Evolutionary conservation across 1,140 invertebrate genomes (phyloP), one percentile per base, ranked within the genome.

Genomic region (Eupeodes corollae): DNA sequence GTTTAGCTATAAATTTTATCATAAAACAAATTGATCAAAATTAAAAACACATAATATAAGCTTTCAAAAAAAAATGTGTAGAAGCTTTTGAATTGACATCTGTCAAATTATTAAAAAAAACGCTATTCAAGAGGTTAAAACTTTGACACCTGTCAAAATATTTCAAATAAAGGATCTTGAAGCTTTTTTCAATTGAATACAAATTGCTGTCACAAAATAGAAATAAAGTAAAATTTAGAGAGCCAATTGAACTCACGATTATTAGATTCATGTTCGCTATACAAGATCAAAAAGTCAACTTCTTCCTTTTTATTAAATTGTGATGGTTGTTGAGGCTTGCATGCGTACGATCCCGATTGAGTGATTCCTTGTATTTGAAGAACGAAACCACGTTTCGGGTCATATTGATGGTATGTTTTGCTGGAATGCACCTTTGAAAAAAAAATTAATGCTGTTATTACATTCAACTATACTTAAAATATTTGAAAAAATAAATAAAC

Each of bases 381-480:
- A 41, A 61, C 70, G 59, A 77, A 79, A 55, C 79, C 79, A 55
- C 74, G 54, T 65, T 73, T 78, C 15, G 78, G 75, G 70, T 77
- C 70, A 61, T 73, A 80, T n/a, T 59, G 65, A 53, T 51, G 55
- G 42, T 51, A 33, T 32, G 43, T 52, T 18, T 54, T 56, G 50
- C 63, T 66, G 60, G 55, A 55, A 59, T 46, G 54, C 30, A 43
- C 55, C 63, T 66, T n/a, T n/a, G n/a, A n/a, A n/a, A n/a, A n/a
- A n/a, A n/a, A n/a, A n/a, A n/a, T n/a, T n/a, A n/a, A n/a, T n/a
- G n/a, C n/a, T n/a, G n/a, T n/a, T n/a, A n/a, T n/a, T n/a, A n/a
- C n/a, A n/a, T n/a, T n/a, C n/a, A n/a, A n/a, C n/a, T n/a, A n/a
- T n/a, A n/a, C n/a, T n/a, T n/a, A n/a, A n/a, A n/a, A n/a, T n/a